Percentiles rank a stretch among this genome's conserved stretches.
Conservation (phyloP, 2,888 invertebrate species). For the Cosmopolites sordidus region DNA sequence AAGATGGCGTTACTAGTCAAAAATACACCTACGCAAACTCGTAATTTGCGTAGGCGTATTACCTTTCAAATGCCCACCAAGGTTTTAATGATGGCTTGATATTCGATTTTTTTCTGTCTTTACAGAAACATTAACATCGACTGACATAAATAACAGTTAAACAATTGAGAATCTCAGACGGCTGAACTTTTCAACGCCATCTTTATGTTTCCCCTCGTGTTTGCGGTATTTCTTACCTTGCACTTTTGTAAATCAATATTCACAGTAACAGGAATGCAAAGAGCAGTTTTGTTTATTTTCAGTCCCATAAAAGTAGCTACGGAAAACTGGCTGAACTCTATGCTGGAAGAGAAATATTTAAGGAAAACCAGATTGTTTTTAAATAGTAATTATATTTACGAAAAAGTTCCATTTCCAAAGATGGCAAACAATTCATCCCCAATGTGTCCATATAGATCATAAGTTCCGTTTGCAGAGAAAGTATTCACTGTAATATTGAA, state of each 20-base stretch:
- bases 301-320: conserved; percentile 10
- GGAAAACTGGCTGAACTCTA: conserved; percentile 10
- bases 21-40: too few relatives aligned
- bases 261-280: conserved; percentile 13
- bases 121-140: too few relatives aligned
- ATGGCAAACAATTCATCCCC: conserved; percentile 17
- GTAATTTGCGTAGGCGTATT: too few relatives aligned
- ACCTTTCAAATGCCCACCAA: too few relatives aligned
- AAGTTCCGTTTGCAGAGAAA: conserved; percentile 14
- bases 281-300: conserved; percentile 6
- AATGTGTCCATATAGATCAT: conserved; percentile 14
- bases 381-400: conserved; percentile 3
- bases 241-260: conserved; percentile 5
- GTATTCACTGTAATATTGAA: conserved; percentile 16
- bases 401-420: conserved; percentile 17
- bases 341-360: conserved; percentile 8
- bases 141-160: too few relatives aligned
- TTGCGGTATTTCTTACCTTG: conserved; percentile 8
- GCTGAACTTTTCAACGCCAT: too few relatives aligned
- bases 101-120: too few relatives aligned
- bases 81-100: too few relatives aligned
- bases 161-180: too few relatives aligned
- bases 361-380: not conserved
- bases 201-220: too few relatives aligned
- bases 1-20: too few relatives aligned